phyloP scores from a whole-genome alignment of 2,113 vertebrate genomes.

The Irena cyanogastra region DNA sequence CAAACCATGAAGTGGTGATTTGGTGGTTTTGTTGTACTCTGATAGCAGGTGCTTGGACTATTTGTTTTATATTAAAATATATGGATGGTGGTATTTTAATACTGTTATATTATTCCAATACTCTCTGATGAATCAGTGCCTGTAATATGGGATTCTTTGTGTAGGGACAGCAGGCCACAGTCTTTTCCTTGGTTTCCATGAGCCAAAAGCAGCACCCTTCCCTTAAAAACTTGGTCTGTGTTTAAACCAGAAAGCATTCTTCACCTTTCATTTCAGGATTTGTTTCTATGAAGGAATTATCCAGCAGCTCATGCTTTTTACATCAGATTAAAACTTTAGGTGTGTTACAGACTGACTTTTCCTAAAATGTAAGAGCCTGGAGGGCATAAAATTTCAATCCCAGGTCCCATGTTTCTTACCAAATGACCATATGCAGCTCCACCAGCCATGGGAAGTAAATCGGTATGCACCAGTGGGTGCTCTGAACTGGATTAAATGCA shows the following conservation, averaged over 20 bases:
- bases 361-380: not conserved
- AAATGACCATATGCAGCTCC: not conserved
- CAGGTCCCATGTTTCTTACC: not conserved
- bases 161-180: not conserved
- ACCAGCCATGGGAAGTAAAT: not conserved
- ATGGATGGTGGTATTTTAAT: not conserved
- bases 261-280: not conserved
- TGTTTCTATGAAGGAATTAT: not conserved
- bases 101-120: not conserved
- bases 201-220: not conserved
- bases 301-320: not conserved
- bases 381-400: not conserved
- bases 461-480: slow-evolving; percentile 12
- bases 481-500: slow-evolving; percentile 15
- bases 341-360: not conserved
- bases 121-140: not conserved
- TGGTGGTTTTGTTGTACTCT: not conserved
- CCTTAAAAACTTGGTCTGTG: not conserved
- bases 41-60: not conserved
- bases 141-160: not conserved
- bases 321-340: not conserved
- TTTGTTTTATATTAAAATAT: not conserved
- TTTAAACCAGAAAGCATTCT: not conserved
- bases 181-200: not conserved
- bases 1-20: not conserved